Base-by-base conservation (phyloP, 2,888 invertebrate species). In the Drosophila suboccidentalis region DNA sequence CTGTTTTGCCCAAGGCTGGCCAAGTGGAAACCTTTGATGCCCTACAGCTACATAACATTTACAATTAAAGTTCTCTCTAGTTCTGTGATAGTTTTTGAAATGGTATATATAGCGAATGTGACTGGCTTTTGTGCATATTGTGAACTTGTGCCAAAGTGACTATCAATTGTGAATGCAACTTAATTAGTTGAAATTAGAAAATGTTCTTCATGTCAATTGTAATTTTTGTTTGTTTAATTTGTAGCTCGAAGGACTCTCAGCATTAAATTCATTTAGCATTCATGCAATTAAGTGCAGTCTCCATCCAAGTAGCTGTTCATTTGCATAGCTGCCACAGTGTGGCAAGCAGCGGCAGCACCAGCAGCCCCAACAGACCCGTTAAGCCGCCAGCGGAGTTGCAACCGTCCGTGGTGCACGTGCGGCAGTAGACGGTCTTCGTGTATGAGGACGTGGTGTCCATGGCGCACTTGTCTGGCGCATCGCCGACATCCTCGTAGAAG, bases 341-440 rank as follows among this genome's bases (percentile, higher is more conserved):
- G 49, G 68, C 64, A 38, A 80, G 53, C 11, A 90, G 74, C 4
- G 85, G 87, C 72, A 91, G 51, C 19, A 87, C 46, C 57, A 90
- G 63, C 46, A 90, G 41, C n/a, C 91, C 75, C 47, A 92, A 38
- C 60, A 79, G 58, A 10, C 85, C 75, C 22, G 83, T 71, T 51
- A 90, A 74, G 19, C 82, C 84, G 2, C 82, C 77, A 32, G 90
- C 92, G 46, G 89, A 88, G 66, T 93, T 93, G 81, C 93, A 93
- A 9, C 92, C 93, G 67, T 93, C 93, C 32, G 90, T 91, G 77
- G 87, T 87, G 80, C 93, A 93, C 11, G 93, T 93, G 78, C 92
- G 90, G 79, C 93, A 93, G 70, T 86, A 93, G 55, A 92, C 72
- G 39, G 91, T 93, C 83, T 92, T 92, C 19, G 92, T 91, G 65